A percentile compares a stretch with the other conserved stretches of the same genome.
Conservation (phyloP, 1,140 invertebrate genomes). For the Drosophila pseudoananassae region DNA sequence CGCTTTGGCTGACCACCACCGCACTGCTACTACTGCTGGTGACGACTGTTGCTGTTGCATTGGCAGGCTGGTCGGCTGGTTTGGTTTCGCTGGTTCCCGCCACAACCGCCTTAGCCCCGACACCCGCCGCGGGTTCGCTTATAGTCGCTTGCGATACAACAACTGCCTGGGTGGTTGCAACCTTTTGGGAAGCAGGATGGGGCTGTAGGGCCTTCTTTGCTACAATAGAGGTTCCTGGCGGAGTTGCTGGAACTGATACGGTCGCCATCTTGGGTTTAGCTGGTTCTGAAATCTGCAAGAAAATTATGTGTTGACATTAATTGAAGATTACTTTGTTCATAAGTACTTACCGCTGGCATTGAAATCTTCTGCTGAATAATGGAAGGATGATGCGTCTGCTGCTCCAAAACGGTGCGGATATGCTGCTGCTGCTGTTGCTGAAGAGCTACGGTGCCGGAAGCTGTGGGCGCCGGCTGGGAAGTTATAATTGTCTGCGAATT, state of each 20-base stretch:
- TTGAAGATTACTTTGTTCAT: too few species aligned
- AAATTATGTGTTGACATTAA: background rate
- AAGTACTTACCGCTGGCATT: conserved; percentile 53
- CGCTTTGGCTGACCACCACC: conserved; percentile 35
- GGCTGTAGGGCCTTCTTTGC: conserved; percentile 49
- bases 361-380: conserved; percentile 73
- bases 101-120: conserved; percentile 11
- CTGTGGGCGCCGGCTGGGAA: conserved; percentile 49
- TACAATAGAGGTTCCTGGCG: conserved; percentile 1
- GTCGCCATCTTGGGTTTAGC: conserved; percentile 26
- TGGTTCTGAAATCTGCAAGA: conserved; percentile 45
- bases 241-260: background rate
- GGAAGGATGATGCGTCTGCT: conserved; percentile 73
- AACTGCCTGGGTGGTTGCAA: conserved; percentile 28
- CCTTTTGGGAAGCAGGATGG: background rate
- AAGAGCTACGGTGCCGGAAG: conserved; percentile 9
- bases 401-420: conserved; percentile 54
- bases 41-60: conserved; percentile 20
- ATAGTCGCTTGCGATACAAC: conserved; percentile 2
- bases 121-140: conserved; percentile 6
- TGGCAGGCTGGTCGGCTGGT: conserved; percentile 21
- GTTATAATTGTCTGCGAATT: conserved; percentile 82
- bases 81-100: conserved; percentile 22
- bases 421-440: conserved; percentile 67
- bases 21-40: conserved; percentile 19